Evolutionary conservation across 2,113 vertebrate species (phyloP), one percentile per base, ranked within the genome.

Genomic region (Ammodytes marinus): DNA sequence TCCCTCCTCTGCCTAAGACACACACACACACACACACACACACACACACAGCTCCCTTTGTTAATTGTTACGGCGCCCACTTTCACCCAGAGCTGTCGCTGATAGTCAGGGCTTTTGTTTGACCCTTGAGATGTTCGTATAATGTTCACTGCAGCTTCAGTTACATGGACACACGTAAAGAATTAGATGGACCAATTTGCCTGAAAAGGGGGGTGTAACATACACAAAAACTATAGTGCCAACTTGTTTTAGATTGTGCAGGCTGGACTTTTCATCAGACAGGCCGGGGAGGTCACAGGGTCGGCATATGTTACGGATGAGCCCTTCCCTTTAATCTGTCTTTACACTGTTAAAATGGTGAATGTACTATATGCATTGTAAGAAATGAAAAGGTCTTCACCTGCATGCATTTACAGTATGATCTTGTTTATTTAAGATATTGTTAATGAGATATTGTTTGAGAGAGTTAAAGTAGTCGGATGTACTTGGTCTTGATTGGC

Each of bases 31-130:
- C 27, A 14, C 4, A n/a, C 17, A 27, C 7, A 19, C 39, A 19
- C 8, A 6, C 61, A 72, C 83, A 59, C 74, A 69, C 81, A 68
- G 40, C n/a, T 54, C 84, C 69, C 73, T 82, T 84, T 84, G 82
- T 83, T 70, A 86, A 87, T 78, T 81, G 83, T 79, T 68, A 37
- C 70, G 70, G 73, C 69, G 8, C 69, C 70, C 76, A 10, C 72
- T 60, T 63, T 85, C 80, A 84, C 64, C 86, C 76, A 0, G 65
- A 87, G 79, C 80, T 90, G 61, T 67, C 80, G 69, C 68, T 77
- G 64, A 73, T 88, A 74, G 86, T 89, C 75, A 74, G 39, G 39
- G 78, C 83, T 83, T 68, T 82, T 5, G 60, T 76, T 86, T 89
- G 85, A 91, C 91, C 87, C 69, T 71, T 4, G 39, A 52, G 47